Conservation (phyloP, 1,140 invertebrate genomes). For the Drosophila pseudoananassae region DNA sequence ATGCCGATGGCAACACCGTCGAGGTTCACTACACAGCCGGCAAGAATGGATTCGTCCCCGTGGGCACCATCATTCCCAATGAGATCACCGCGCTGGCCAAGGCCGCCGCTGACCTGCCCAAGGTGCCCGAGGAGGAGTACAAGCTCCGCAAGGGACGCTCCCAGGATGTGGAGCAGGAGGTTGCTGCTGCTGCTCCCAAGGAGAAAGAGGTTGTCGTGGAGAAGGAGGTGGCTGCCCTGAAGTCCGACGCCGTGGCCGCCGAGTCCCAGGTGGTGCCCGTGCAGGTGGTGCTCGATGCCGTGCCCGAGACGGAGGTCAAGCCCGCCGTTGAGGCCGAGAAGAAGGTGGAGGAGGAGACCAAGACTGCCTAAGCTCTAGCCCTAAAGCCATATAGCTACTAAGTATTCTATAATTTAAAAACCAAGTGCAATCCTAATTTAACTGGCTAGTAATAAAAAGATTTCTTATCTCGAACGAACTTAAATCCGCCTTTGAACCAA, state of each 20-base stretch:
- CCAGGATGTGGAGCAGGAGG: conserved; percentile 31
- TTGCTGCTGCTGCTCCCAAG: neutral
- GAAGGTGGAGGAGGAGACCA: conserved; percentile 30
- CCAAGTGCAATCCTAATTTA: conserved; percentile 43
- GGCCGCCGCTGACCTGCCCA: conserved; percentile 65
- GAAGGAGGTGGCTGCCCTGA: conserved; percentile 4
- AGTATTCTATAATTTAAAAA: conserved; percentile 54
- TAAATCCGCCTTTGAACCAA: conserved; percentile 4
- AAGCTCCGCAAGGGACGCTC: conserved; percentile 58
- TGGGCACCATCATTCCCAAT: conserved; percentile 85
- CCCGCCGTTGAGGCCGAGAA: conserved; percentile 26
- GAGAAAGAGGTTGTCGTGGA: conserved; percentile 6
- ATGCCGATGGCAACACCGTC: conserved; percentile 88
- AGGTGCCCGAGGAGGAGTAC: conserved; percentile 52
- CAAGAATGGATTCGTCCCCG: conserved; percentile 88
- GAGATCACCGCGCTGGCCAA: conserved; percentile 64
- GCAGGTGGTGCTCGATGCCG: conserved; percentile 36
- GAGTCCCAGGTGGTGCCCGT: conserved; percentile 54
- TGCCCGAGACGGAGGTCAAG: conserved; percentile 32
- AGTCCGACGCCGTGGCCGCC: conserved; percentile 24
- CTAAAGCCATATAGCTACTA: conserved; percentile 3
- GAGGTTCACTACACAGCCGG: conserved; percentile 88
- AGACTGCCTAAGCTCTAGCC: conserved; percentile 46
- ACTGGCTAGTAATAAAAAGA: conserved; percentile 63
- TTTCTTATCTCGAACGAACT: conserved; percentile 12